Evolutionary conservation across 2,797 vertebrate species (phyloP), one percentile per base, ranked within the genome.

Genomic region (Arnoldichthys spilopterus): DNA sequence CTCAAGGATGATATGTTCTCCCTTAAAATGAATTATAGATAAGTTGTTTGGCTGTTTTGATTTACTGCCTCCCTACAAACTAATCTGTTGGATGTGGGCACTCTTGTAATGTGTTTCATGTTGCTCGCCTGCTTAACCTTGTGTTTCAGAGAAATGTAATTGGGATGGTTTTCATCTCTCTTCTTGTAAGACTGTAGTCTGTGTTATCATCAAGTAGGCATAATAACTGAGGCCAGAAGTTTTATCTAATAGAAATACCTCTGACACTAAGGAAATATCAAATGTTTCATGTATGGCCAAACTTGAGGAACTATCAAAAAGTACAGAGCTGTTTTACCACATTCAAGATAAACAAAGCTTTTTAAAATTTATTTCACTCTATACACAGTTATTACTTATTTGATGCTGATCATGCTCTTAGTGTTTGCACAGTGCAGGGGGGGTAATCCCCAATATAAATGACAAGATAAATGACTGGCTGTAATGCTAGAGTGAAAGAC

Each of bases 21-120:
- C 76, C 76, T 81, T 71, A 62, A 69, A 81, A 81, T 85, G 79
- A 83, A 85, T 85, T 75, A 83, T 83, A 83, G 70, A 85, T 85
- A 37, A 83, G 76, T 37, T 77, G 81, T 82, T 85, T 83, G 73
- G 76, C 80, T 81, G 73, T 83, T 81, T 74, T 81, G 76, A 77
- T 79, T 77, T 85, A 64, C 72, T 66, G 59, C 70, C 54, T 6
- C 40, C 34, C 53, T 83, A 78, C 47, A 34, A 72, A 67, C 79
- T 82, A 81, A 81, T 83, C 72, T 85, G 47, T 61, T 79, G 58
- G 62, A 78, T 77, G 73, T 61, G 72, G 63, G 45, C 58, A 49
- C 72, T 81, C 56, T 74, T 81, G 76, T 76, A 66, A 68, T 72
- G 63, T 70, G 40, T 43, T 79, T 72, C 58, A 61, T 37, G 67